Conservation (phyloP, 2,113 vertebrate species). For the Acinonyx jubatus region DNA sequence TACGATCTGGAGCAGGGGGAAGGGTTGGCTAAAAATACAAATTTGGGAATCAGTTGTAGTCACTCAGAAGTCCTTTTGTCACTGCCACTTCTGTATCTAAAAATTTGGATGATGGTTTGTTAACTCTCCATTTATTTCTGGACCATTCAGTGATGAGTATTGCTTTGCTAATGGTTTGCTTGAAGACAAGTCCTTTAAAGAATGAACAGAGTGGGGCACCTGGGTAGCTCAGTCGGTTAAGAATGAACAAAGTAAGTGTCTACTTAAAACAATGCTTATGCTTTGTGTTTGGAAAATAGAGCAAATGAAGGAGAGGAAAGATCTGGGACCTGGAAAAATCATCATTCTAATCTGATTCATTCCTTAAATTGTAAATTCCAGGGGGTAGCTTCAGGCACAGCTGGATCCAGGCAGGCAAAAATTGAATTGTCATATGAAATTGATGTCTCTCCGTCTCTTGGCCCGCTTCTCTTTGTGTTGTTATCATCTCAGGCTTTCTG, state of each 20-base stretch:
- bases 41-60: background rate
- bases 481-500: background rate
- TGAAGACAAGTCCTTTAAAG: slow-evolving; percentile 22
- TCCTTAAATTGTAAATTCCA: background rate
- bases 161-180: slow-evolving; percentile 30
- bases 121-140: background rate
- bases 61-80: background rate
- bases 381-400: background rate
- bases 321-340: background rate
- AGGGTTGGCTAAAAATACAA: background rate
- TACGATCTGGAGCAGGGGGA: background rate
- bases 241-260: background rate
- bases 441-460: background rate
- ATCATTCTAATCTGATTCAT: background rate
- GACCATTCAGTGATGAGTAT: background rate
- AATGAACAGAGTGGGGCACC: background rate
- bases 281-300: background rate
- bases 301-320: background rate
- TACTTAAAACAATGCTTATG: background rate
- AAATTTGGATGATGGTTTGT: slow-evolving; percentile 6
- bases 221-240: background rate
- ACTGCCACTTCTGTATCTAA: background rate
- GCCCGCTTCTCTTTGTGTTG: background rate
- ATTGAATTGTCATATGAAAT: background rate
- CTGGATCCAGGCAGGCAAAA: slow-evolving; percentile 8